Evolutionary conservation across 1,140 invertebrate genomes (phyloP).

Genomic region (Drosophila orena): DNA sequence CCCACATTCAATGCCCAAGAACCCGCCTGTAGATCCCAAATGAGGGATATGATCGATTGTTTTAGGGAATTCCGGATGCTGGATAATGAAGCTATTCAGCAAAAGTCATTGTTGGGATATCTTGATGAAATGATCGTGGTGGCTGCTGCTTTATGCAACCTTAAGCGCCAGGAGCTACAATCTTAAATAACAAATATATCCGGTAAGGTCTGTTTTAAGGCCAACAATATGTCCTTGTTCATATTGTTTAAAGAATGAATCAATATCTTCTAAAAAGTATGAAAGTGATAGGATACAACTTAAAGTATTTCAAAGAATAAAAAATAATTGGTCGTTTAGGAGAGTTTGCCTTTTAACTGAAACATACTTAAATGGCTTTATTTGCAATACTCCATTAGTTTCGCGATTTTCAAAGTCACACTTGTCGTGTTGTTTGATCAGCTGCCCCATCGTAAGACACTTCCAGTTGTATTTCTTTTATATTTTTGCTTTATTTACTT

Average conservation of each 20-base stretch:
- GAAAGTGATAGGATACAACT: too few species aligned
- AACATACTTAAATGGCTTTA: neutral
- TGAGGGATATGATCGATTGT: slow-evolving; percentile 58
- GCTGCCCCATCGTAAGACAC: slow-evolving; percentile 21
- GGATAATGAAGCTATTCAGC: slow-evolving; percentile 64
- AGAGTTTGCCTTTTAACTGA: too few species aligned
- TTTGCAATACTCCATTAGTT: slow-evolving; percentile 5
- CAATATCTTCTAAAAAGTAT: neutral
- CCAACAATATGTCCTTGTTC: neutral
- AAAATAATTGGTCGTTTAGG: too few species aligned
- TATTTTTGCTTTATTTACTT: slow-evolving; percentile 53
- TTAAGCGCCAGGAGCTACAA: slow-evolving; percentile 68
- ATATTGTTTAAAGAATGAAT: too few species aligned
- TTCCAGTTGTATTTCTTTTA: slow-evolving; percentile 26
- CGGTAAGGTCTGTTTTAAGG: slow-evolving; percentile 53
- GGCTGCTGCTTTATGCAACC: slow-evolving; percentile 68
- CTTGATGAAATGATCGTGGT: slow-evolving; percentile 77
- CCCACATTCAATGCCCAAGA: slow-evolving; percentile 72
- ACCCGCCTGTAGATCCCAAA: slow-evolving; percentile 67
- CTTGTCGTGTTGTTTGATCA: slow-evolving; percentile 15
- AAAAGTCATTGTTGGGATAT: slow-evolving; percentile 66
- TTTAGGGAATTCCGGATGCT: slow-evolving; percentile 72
- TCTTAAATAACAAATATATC: neutral
- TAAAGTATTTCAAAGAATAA: too few species aligned
- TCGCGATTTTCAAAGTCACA: neutral